Evolutionary conservation across 2,888 invertebrate genomes (phyloP).

Genomic region (Diplazon laetatorius): DNA sequence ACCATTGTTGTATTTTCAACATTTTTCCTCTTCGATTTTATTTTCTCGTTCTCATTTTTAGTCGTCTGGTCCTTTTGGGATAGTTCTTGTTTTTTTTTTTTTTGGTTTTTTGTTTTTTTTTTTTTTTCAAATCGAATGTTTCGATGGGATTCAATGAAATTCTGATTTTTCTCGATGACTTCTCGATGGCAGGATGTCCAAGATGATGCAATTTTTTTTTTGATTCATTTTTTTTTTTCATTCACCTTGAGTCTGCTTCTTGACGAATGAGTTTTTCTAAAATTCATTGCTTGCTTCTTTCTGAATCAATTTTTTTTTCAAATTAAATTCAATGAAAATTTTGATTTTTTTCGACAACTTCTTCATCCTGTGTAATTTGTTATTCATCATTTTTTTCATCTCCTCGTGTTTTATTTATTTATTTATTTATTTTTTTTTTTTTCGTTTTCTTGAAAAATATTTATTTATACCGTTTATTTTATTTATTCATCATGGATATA

Average conservation of each 20-base stretch:
- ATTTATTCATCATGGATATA: too few species aligned
- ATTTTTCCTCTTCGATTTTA: slow-evolving; percentile 14
- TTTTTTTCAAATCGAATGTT: neutral
- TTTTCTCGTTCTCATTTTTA: slow-evolving; percentile 4
- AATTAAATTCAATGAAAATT: too few species aligned
- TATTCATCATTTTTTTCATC: too few species aligned
- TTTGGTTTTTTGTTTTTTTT: neutral
- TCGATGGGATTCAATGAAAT: slow-evolving; percentile 17
- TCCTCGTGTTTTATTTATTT: too few species aligned
- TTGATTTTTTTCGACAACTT: too few species aligned
- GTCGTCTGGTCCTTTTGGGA: neutral
- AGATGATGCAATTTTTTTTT: slow-evolving; percentile 21
- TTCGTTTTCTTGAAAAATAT: too few species aligned
- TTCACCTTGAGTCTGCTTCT: slow-evolving; percentile 18
- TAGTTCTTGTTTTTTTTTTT: neutral
- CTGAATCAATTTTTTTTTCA: too few species aligned
- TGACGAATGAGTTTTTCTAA: too few species aligned
- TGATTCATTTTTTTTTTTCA: neutral
- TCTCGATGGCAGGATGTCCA: neutral
- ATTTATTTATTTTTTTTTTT: too few species aligned
- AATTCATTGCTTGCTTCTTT: too few species aligned
- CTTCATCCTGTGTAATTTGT: too few species aligned
- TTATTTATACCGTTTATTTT: too few species aligned
- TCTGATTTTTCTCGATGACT: neutral
- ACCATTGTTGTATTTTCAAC: slow-evolving; percentile 26